Percentiles rank a stretch among this genome's conserved stretches.
These are phyloP conservation scores for Sebastes oblongus DNA, from an alignment of 2,797 vertebrate genomes.

Conservation along the genomic window DNA sequence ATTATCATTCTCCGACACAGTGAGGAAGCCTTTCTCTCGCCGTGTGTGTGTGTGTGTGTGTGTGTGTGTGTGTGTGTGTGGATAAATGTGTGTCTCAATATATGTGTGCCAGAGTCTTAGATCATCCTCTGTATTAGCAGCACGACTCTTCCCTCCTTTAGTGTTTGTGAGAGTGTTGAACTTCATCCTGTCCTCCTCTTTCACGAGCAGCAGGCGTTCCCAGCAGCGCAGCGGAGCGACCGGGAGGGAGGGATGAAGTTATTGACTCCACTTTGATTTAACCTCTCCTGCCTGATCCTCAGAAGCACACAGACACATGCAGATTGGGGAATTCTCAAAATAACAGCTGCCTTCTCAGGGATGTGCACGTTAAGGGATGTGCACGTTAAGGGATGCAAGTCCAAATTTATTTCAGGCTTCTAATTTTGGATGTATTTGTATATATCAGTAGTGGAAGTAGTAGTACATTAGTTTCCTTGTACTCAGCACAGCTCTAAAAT, in stretches of 20 bases:
- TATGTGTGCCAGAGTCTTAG: slow-evolving; percentile 59
- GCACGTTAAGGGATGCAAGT: not conserved
- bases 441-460: not conserved
- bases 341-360: slow-evolving; percentile 23
- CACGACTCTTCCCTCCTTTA: slow-evolving; percentile 57
- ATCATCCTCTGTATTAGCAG: slow-evolving; percentile 73
- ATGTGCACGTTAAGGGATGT: not conserved
- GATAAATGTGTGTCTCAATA: slow-evolving; percentile 36
- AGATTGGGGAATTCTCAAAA: slow-evolving; percentile 61
- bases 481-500: not conserved
- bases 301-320: slow-evolving; percentile 54
- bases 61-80: slow-evolving; percentile 16
- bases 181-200: slow-evolving; percentile 66
- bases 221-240: slow-evolving; percentile 59
- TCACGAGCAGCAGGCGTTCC: slow-evolving; percentile 66
- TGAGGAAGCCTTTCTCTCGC: slow-evolving; percentile 51
- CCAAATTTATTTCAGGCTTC: not conserved
- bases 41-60: slow-evolving; percentile 18
- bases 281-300: slow-evolving; percentile 69
- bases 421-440: not conserved
- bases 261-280: slow-evolving; percentile 80
- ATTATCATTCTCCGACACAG: slow-evolving; percentile 75
- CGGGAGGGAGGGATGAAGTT: slow-evolving; percentile 68
- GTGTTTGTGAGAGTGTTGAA: slow-evolving; percentile 68
- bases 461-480: not conserved